Evolutionary conservation across 2,797 vertebrate genomes (phyloP).

Genomic region (Euphonia xanthogaster): DNA sequence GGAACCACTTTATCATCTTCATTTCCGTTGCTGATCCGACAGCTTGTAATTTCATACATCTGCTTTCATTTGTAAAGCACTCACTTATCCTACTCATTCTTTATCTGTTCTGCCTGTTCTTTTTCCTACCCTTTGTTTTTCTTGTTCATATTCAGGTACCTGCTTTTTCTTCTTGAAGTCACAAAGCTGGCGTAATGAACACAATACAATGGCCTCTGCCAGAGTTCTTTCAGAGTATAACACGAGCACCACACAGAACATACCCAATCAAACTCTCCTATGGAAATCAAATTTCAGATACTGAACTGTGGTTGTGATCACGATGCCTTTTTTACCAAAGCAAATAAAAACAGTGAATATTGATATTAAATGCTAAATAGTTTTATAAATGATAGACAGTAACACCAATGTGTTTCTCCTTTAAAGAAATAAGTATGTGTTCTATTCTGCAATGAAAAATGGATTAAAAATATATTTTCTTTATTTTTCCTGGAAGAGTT

Average conservation of each 20-base stretch:
- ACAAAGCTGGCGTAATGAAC: conserved; percentile 55
- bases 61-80: conserved; percentile 94
- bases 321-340: conserved; percentile 28
- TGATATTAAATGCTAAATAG: not conserved
- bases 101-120: conserved; percentile 71
- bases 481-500: not conserved
- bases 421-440: not conserved
- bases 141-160: conserved; percentile 64
- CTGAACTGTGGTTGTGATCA: not conserved
- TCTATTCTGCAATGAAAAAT: not conserved
- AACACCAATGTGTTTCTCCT: not conserved
- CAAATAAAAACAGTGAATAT: conserved; percentile 38
- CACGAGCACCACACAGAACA: not conserved
- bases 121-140: conserved; percentile 71
- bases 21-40: conserved; percentile 89
- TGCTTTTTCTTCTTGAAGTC: conserved; percentile 62
- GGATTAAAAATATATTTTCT: not conserved
- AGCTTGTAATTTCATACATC: conserved; percentile 97
- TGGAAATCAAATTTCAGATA: conserved; percentile 49
- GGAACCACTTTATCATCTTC: conserved; percentile 91
- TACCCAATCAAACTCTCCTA: conserved; percentile 32
- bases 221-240: conserved; percentile 47
- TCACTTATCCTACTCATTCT: conserved; percentile 83
- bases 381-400: not conserved
- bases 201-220: conserved; percentile 31